Evolutionary conservation across 2,113 vertebrate genomes (phyloP).

Genomic region (Paracanthobrama guichenoti): DNA sequence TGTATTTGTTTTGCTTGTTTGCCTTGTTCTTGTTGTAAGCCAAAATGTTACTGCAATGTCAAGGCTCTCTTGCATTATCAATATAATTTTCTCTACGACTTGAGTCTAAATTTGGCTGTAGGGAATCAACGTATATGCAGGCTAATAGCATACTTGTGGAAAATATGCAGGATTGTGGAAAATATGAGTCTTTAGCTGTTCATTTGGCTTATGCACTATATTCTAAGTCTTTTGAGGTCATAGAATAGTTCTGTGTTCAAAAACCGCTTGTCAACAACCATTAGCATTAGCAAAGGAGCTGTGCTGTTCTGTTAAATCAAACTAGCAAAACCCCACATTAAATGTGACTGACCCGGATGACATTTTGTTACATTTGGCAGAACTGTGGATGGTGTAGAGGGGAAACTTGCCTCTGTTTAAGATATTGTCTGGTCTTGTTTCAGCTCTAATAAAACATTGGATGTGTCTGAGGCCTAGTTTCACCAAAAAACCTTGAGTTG

Average conservation of each 20-base stretch:
- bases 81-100: constrained; percentile 7
- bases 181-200: background rate
- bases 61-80: background rate
- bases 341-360: constrained; percentile 35
- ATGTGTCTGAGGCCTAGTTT: background rate
- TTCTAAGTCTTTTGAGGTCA: constrained; percentile 1
- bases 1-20: constrained; percentile 19
- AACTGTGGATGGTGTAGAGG: background rate
- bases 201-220: background rate
- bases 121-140: background rate
- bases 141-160: background rate
- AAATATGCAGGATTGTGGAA: background rate
- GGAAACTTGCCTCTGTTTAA: constrained; percentile 2
- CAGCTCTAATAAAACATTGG: background rate
- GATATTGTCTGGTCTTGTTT: constrained; percentile 24
- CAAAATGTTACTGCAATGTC: background rate
- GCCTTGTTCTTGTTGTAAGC: background rate
- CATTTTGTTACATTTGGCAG: constrained; percentile 8
- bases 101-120: background rate
- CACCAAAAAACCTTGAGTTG: background rate
- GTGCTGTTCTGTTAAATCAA: background rate
- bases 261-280: background rate
- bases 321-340: constrained; percentile 8
- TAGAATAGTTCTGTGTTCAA: background rate
- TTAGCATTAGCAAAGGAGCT: constrained; percentile 3